Evolutionary conservation across 2,113 vertebrate genomes (phyloP), one percentile per base, ranked within the genome.

Genomic region (Nycticorax nycticorax): DNA sequence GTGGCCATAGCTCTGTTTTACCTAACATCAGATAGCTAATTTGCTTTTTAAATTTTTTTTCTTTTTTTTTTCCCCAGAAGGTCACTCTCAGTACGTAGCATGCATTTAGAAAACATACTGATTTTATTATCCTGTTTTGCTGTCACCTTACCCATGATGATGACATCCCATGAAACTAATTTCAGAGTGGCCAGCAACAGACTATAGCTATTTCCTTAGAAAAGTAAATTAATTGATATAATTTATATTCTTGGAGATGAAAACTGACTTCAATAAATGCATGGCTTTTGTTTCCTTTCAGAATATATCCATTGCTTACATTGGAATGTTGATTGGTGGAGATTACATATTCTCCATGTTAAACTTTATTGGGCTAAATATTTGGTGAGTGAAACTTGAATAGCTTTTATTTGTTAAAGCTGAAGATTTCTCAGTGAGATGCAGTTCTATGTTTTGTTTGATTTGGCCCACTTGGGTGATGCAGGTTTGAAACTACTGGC

Each of bases 301-400:
- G 99, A 99, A 99, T 92, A 97, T 99, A 66, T 99, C 98, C 19
- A 95, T 99, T 8, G 99, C 98, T 82, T 99, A 99, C 91, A 98
- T 99, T 5, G 99, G 99, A 37, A 99, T 99, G 97, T 98, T 99
- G 84, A 67, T 99, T 50, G 99, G 99, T 56, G 99, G 99, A 96
- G 99, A 99, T 96, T 99, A 99, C 74, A 59, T 99, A 76, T 99
- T 99, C 95, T 99, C 99, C 5, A 69, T 98, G 97, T 97, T 98
- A 73, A 99, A 99, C 96, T 99, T 99, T 73, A 60, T 99, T 27
- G 99, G 99, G 22, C 98, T 99, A 96, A 99, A 99, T 97, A 99
- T 99, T 97, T 99, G 99, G 99, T 99, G 97, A 98, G 98, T 98
- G 45, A n/a, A 45, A 68, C 74, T 91, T 83, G n/a, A 92, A 86